Base-by-base conservation (phyloP, 2,113 vertebrate genomes). In the Austrofundulus limnaeus region DNA sequence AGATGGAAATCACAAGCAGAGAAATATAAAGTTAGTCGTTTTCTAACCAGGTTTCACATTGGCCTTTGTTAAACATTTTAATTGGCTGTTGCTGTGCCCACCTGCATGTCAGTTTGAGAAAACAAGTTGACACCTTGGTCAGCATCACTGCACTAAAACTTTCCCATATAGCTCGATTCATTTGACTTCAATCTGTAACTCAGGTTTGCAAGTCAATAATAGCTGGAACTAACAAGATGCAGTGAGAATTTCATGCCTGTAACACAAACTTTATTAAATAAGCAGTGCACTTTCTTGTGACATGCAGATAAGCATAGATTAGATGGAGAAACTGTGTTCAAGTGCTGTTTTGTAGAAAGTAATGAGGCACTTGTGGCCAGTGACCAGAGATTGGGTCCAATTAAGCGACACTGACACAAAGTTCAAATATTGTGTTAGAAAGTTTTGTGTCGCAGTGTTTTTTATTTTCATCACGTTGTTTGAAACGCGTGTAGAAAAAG, bases 301-400 rank as follows among this genome's bases (percentile, higher is more conserved):
- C 61, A 24, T 11, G 55, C 19, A 37, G 42, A 65, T 39, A 39
- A 1, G 19, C 63, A 54, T 59, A 63, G 67, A 76, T 80, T 70
- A 67, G 53, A 77, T 25, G 55, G 38, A 42, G 43, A 58, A 63
- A 28, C 39, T 55, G 37, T 61, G 55, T 66, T 31, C 23, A 67
- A 80, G 72, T 70, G 63, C 24, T 78, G 69, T 80, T 85, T 78
- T 77, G 64, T 77, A 52, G 46, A 63, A 72, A 45, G 72, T 86
- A 85, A 82, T 82, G 78, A 86, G 79, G 62, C 55, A 80, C 73
- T 75, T 51, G 60, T 72, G 66, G 57, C 73, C 25, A 47, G 50
- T 71, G 72, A 66, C 58, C 53, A 57, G 28, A 48, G n/a, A 61
- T 61, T 12, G 38, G 57, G 71, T 49, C 80, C 82, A 85, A 84